These are phyloP conservation scores for Decapterus maruadsi DNA, from an alignment of 2,797 vertebrate species.

Conservation along the genomic window DNA sequence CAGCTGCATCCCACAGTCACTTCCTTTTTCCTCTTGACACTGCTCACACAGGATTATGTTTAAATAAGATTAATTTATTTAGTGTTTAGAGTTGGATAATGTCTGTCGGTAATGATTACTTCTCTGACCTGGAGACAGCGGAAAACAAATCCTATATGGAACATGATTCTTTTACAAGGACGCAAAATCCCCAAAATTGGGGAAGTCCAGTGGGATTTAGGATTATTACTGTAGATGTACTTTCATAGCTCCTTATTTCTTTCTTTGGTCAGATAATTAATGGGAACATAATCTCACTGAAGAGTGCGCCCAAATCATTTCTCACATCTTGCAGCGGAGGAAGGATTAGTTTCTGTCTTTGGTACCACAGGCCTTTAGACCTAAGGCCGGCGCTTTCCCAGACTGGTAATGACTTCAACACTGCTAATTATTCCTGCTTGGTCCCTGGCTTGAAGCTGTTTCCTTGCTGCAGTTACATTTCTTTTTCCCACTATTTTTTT, in stretches of 20 bases:
- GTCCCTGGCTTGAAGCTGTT: conserved; percentile 11
- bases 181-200: not conserved
- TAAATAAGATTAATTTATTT: not conserved
- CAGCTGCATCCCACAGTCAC: conserved; percentile 13
- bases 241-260: conserved; percentile 19
- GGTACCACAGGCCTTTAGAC: conserved; percentile 22
- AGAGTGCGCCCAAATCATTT: not conserved
- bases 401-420: conserved; percentile 33
- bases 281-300: conserved; percentile 18
- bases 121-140: conserved; percentile 4
- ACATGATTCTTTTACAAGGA: conserved; percentile 10
- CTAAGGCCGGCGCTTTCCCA: conserved; percentile 21
- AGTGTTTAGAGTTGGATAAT: not conserved
- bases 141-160: not conserved
- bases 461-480: conserved; percentile 2
- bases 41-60: conserved; percentile 5
- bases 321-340: conserved; percentile 32
- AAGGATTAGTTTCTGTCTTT: conserved; percentile 57
- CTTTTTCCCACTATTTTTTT: not conserved
- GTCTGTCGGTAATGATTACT: not conserved
- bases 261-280: conserved; percentile 42
- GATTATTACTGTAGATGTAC: not conserved
- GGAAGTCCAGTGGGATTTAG: not conserved
- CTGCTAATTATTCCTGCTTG: conserved; percentile 44
- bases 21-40: conserved; percentile 7